Conservation (phyloP, 2,113 vertebrate species). For the Syrrhaptes paradoxus region DNA sequence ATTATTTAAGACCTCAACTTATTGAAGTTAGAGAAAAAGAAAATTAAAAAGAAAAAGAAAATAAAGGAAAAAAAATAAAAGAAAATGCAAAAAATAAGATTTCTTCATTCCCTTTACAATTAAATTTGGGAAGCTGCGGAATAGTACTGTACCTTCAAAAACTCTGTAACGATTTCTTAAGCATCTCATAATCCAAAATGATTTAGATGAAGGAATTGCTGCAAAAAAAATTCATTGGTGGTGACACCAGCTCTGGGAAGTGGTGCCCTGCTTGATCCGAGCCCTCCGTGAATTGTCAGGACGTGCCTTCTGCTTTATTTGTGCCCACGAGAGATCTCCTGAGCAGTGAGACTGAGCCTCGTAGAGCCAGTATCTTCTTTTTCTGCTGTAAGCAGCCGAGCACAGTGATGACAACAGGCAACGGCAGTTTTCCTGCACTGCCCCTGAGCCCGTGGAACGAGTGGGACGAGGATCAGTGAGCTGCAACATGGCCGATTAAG, state of each 20-base stretch:
- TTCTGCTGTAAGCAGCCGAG: neutral
- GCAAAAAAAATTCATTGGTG: neutral
- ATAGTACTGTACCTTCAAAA: no score
- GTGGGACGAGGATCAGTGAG: neutral
- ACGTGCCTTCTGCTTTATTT: no score
- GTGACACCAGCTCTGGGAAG: neutral
- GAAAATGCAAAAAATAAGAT: neutral
- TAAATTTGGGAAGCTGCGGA: no score
- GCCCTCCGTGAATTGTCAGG: no score
- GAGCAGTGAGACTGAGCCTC: neutral
- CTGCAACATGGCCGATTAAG: neutral
- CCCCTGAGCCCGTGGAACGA: neutral
- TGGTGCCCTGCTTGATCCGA: neutral
- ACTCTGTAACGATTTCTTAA: neutral
- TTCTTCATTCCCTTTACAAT: neutral
- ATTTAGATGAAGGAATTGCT: no score
- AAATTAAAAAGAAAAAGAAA: neutral
- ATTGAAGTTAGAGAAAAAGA: neutral
- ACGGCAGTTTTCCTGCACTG: neutral
- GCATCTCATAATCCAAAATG: no score
- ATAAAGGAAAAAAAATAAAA: no score
- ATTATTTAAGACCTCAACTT: no score
- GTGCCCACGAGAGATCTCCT: neutral
- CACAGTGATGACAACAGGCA: fast-evolving
- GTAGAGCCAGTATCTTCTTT: neutral